Evolutionary conservation across 2,113 vertebrate species (phyloP).

Genomic region (Menidia beryllina): DNA sequence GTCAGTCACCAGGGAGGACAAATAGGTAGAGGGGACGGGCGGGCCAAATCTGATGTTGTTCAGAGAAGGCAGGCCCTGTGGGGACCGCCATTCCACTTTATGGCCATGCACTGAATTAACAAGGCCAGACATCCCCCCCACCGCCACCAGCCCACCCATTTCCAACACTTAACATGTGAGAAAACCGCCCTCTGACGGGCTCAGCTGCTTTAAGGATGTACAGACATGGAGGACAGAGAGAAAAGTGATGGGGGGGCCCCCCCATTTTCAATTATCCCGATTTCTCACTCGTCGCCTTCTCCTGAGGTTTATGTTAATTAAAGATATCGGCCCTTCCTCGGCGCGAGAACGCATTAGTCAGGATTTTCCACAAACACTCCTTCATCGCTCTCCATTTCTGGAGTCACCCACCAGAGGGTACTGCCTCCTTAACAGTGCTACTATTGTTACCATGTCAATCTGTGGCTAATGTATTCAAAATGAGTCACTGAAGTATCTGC

Average conservation of each 20-base stretch:
- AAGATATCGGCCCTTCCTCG: conserved; percentile 62
- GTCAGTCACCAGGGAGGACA: conserved; percentile 58
- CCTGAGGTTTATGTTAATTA: conserved; percentile 77
- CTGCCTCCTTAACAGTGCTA: conserved; percentile 53
- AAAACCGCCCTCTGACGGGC: conserved; percentile 76
- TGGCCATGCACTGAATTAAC: conserved; percentile 82
- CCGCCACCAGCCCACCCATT: too few relatives aligned
- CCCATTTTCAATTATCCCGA: conserved; percentile 81
- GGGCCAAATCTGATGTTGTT: conserved; percentile 63
- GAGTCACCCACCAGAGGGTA: conserved; percentile 68
- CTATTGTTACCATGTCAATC: conserved; percentile 55
- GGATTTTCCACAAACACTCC: conserved; percentile 55
- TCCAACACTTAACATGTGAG: conserved; percentile 72
- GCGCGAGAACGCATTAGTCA: conserved; percentile 63
- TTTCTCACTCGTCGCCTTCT: conserved; percentile 70
- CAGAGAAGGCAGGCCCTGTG: conserved; percentile 58
- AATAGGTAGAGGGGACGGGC: conserved; percentile 40
- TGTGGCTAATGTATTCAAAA: conserved; percentile 55
- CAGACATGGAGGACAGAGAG: conserved; percentile 54
- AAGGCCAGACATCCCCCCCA: conserved; percentile 76
- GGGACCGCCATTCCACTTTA: conserved; percentile 78
- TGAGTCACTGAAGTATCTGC: conserved; percentile 50
- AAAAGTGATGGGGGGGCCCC: conserved; percentile 13
- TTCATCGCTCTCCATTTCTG: conserved; percentile 50
- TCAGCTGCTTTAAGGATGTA: conserved; percentile 79